Evolutionary conservation across 2,888 invertebrate genomes (phyloP).

Genomic region (Rutpela maculata): DNA sequence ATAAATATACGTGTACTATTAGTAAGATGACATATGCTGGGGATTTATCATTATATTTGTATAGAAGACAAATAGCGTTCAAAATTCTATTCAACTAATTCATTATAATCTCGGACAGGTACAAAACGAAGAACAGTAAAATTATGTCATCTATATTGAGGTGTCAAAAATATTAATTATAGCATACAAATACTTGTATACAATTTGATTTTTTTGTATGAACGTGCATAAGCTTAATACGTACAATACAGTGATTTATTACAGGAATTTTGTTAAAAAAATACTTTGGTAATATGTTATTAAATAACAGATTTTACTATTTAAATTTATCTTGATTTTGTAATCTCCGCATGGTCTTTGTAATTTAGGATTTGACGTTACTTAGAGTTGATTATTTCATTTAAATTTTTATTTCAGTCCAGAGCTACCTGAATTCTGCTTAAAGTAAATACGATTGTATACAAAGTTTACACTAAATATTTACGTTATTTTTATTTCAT

Average conservation of each 20-base stretch:
- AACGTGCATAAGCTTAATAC: background rate
- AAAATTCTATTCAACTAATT: slow-evolving; percentile 35
- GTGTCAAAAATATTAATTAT: slow-evolving; percentile 28
- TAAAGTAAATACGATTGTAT: too few relatives aligned
- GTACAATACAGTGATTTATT: slow-evolving; percentile 2
- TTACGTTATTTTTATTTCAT: too few relatives aligned
- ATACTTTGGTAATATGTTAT: background rate
- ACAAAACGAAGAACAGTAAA: slow-evolving; percentile 21
- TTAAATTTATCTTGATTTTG: too few relatives aligned
- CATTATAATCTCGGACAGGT: slow-evolving; percentile 29
- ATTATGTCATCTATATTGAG: slow-evolving; percentile 32
- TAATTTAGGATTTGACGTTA: too few relatives aligned
- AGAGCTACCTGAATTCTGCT: too few relatives aligned
- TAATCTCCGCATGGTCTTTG: too few relatives aligned
- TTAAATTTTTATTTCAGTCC: too few relatives aligned
- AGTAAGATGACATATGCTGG: slow-evolving; percentile 24
- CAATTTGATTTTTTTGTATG: background rate
- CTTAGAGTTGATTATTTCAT: too few relatives aligned
- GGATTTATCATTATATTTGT: slow-evolving; percentile 40
- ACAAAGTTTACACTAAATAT: too few relatives aligned
- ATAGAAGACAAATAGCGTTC: slow-evolving; percentile 47
- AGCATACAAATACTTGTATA: slow-evolving; percentile 5
- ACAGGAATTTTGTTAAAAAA: background rate
- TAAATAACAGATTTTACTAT: too few relatives aligned
- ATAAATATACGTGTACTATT: slow-evolving; percentile 29